These are phyloP conservation scores for Cottoperca gobio DNA, from an alignment of 2,797 vertebrate species.

Conservation along the genomic window DNA sequence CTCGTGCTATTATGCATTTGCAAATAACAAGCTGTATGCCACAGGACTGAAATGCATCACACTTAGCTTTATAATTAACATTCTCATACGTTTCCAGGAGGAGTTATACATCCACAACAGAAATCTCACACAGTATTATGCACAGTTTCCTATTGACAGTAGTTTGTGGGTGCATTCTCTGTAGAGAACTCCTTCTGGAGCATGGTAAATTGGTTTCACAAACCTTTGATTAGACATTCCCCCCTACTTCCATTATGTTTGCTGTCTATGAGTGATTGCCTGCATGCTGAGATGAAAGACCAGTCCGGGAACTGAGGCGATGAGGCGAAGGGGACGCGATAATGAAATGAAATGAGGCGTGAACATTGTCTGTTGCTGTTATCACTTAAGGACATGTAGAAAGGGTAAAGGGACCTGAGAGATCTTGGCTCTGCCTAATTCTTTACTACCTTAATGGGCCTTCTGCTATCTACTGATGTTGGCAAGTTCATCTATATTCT, in stretches of 20 bases:
- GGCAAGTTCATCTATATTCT: conserved; percentile 50
- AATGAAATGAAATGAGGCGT: conserved; percentile 84
- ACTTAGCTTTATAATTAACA: conserved; percentile 23
- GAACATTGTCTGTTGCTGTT: conserved; percentile 79
- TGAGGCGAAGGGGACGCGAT: conserved; percentile 75
- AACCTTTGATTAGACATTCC: conserved; percentile 78
- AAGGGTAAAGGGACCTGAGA: conserved; percentile 68
- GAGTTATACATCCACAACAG: too few species aligned
- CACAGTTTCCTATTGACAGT: conserved; percentile 23
- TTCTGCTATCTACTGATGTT: conserved; percentile 24
- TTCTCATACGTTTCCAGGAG: too few species aligned
- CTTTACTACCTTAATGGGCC: conserved; percentile 40
- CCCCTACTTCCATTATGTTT: conserved; percentile 75
- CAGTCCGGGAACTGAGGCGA: conserved; percentile 71
- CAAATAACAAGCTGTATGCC: conserved; percentile 11
- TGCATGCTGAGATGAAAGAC: conserved; percentile 79
- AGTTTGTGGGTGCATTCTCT: conserved; percentile 51
- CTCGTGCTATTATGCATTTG: background rate
- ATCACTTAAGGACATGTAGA: conserved; percentile 78
- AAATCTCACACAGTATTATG: conserved; percentile 26
- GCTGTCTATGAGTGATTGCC: conserved; percentile 79
- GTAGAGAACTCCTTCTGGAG: conserved; percentile 62
- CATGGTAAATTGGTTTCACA: conserved; percentile 75
- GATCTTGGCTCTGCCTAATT: conserved; percentile 54
- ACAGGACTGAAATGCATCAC: background rate